Evolutionary conservation across 2,888 invertebrate species (phyloP), one percentile per base, ranked within the genome.

Genomic region (Morpho achilles): DNA sequence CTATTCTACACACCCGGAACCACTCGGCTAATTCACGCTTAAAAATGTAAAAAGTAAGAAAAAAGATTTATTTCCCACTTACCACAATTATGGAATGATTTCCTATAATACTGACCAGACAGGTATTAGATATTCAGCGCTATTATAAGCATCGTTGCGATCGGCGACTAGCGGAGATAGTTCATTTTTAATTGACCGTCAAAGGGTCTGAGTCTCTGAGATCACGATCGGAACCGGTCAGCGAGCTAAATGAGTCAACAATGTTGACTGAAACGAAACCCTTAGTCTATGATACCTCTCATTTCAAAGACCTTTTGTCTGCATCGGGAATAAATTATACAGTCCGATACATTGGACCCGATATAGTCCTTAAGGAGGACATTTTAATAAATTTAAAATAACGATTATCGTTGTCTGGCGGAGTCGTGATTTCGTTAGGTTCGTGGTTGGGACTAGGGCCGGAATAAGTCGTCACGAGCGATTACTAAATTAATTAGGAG

Each of bases 361-460:
- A 88, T 88, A 88, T 82, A 86, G 88, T 84, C 87, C 87, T 87
- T 85, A 80, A 84, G 83, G 87, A 85, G 87, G 87, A 87, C 88
- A 89, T 89, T 89, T 89, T 90, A 90, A 90, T 90, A 89, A 89
- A 89, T 89, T 90, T 89, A 87, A 90, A 89, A 89, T 87, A 89
- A 89, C 86, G 87, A 89, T 90, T 87, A 90, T 89, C 89, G 87
- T 86, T 86, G 85, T 83, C 80, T 81, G 75, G 82, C 82, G 72
- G 82, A 87, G 89, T 90, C 90, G 90, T 90, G 90, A 88, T 90
- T 88, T 88, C 88, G 89, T 87, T 89, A 87, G 82, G 86, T 84
- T 82, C 88, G 87, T 84, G 87, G 87, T 82, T 79, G 70, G 81
- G 76, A 79, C 84, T 79, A 79, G 77, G 82, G 81, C 82, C 82